Percentiles rank a stretch among this genome's conserved stretches.
Conservation (phyloP, 1,140 invertebrate genomes). For the Drosophila orosa region DNA sequence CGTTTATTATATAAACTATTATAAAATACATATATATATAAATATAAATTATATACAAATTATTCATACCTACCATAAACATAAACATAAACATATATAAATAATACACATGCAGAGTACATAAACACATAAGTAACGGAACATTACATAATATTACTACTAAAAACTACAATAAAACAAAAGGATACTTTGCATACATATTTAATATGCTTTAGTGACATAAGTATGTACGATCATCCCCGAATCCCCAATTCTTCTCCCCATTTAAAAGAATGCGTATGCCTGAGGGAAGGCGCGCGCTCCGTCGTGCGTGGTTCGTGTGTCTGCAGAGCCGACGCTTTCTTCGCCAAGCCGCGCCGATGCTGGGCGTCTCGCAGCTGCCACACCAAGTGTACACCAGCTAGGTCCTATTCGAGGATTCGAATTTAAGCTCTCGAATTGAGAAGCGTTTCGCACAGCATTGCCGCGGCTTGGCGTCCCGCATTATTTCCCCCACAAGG, state of each 20-base stretch:
- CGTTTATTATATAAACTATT: slow-evolving; percentile 81
- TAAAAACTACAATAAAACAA: slow-evolving; percentile 47
- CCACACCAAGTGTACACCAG: slow-evolving; percentile 61
- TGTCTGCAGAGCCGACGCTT: slow-evolving; percentile 26
- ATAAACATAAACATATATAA: slow-evolving; percentile 52
- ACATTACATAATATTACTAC: slow-evolving; percentile 79
- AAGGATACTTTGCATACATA: slow-evolving; percentile 52
- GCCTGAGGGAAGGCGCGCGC: slow-evolving; percentile 41
- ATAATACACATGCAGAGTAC: slow-evolving; percentile 55
- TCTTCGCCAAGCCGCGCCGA: slow-evolving; percentile 60
- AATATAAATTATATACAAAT: slow-evolving; percentile 61
- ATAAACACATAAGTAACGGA: slow-evolving; percentile 75
- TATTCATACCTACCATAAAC: slow-evolving; percentile 54
- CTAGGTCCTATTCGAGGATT: slow-evolving; percentile 4
- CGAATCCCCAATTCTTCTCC: not conserved
- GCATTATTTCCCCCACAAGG: slow-evolving; percentile 58
- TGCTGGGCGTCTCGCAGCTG: slow-evolving; percentile 35
- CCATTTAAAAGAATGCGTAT: slow-evolving; percentile 41
- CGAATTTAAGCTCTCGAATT: slow-evolving; percentile 2
- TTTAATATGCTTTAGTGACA: slow-evolving; percentile 67
- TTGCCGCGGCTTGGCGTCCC: slow-evolving; percentile 54
- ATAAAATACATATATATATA: slow-evolving; percentile 59
- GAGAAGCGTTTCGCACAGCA: slow-evolving; percentile 34
- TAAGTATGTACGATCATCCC: slow-evolving; percentile 49
- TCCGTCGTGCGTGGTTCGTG: not conserved